phyloP scores from a whole-genome alignment of 2,888 invertebrate species.

The Metallyticus violacea region DNA sequence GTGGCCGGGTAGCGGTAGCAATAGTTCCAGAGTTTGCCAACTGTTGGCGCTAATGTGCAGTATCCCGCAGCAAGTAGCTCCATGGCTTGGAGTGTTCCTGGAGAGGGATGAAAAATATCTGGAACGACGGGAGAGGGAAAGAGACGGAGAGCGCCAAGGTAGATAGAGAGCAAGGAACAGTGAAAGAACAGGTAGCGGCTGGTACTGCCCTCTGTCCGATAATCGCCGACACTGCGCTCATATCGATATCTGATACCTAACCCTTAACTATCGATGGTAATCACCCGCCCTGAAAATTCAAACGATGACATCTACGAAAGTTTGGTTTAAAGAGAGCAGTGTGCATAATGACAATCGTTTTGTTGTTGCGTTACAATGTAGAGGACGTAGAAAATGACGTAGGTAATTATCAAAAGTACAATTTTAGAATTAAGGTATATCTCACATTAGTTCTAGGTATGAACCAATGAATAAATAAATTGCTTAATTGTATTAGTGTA shows the following conservation, averaged over 20 bases:
- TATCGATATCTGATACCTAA: conserved; percentile 6
- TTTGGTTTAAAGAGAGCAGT: no score
- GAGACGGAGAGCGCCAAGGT: neutral
- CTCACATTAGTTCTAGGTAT: no score
- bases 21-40: conserved; percentile 43
- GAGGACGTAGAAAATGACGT: no score
- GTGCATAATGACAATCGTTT: no score
- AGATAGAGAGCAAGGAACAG: no score
- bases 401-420: no score
- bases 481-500: no score
- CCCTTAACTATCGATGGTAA: neutral
- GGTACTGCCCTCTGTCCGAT: conserved; percentile 21
- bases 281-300: neutral
- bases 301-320: no score
- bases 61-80: conserved; percentile 20
- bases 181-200: neutral
- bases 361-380: no score
- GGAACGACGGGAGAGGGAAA: neutral
- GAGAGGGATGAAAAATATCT: neutral
- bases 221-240: neutral
- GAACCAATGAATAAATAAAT: no score
- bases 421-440: no score
- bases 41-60: conserved; percentile 45
- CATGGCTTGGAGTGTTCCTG: neutral
- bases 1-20: conserved; percentile 37